phyloP scores from a whole-genome alignment of 2,888 invertebrate genomes.

The Galerucella calmariensis region DNA sequence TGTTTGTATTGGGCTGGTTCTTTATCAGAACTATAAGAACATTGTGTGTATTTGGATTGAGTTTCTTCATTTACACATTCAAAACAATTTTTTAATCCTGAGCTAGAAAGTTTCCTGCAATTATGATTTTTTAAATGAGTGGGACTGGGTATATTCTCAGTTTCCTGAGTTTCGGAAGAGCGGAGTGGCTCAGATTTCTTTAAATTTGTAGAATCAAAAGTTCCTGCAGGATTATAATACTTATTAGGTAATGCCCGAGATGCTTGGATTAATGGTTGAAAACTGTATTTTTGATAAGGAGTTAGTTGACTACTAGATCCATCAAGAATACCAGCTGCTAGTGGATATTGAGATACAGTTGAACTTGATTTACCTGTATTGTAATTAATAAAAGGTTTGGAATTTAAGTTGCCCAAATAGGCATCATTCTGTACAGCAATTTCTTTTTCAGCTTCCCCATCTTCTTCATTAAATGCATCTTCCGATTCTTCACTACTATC shows the following conservation, averaged over 20 bases:
- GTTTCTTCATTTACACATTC: slow-evolving; percentile 69
- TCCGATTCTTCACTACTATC: slow-evolving; percentile 36
- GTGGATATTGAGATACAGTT: slow-evolving; percentile 53
- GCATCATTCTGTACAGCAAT: slow-evolving; percentile 42
- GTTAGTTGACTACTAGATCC: slow-evolving; percentile 40
- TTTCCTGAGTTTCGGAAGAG: slow-evolving; percentile 47
- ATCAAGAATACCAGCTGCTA: slow-evolving; percentile 46
- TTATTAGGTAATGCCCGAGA: slow-evolving; percentile 15
- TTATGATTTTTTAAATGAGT: slow-evolving; percentile 60
- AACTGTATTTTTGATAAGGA: slow-evolving; percentile 61
- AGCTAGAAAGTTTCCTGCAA: slow-evolving; percentile 71
- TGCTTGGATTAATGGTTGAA: slow-evolving; percentile 38
- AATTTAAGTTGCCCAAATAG: slow-evolving; percentile 33
- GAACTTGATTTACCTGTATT: slow-evolving; percentile 55
- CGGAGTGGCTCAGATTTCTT: slow-evolving; percentile 44
- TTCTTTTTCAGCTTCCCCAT: slow-evolving; percentile 42
- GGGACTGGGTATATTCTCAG: slow-evolving; percentile 50
- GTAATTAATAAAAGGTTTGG: slow-evolving; percentile 50
- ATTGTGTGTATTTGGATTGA: slow-evolving; percentile 70
- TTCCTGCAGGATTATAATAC: slow-evolving; percentile 38
- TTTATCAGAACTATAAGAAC: slow-evolving; percentile 69
- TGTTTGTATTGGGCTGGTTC: slow-evolving; percentile 61
- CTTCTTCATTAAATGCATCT: slow-evolving; percentile 23
- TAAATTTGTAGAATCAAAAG: slow-evolving; percentile 61
- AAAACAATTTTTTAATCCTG: slow-evolving; percentile 67